Conservation (phyloP, 2,797 vertebrate species). For the Lagocephalus sceleratus region DNA sequence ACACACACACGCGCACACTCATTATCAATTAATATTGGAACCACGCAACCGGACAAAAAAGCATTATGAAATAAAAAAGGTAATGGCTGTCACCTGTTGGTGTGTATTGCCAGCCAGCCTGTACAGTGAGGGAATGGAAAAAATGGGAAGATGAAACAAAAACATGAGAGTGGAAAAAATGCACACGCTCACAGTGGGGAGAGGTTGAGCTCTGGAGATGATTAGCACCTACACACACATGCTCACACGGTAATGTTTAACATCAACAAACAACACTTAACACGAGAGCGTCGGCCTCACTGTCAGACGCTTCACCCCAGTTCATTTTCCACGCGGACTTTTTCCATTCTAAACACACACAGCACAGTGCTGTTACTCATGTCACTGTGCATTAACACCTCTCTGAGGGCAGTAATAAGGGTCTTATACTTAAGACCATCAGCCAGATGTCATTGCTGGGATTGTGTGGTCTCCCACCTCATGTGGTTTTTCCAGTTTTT, state of each 20-base stretch:
- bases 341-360: slow-evolving; percentile 22
- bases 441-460: slow-evolving; percentile 6
- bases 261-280: slow-evolving; percentile 57
- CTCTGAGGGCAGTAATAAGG: neutral
- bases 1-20: neutral
- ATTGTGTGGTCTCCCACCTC: slow-evolving; percentile 1
- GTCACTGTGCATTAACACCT: slow-evolving; percentile 24
- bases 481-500: no score
- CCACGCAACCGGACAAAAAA: neutral
- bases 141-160: slow-evolving; percentile 66
- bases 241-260: slow-evolving; percentile 50
- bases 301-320: slow-evolving; percentile 20
- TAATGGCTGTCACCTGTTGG: no score
- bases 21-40: neutral
- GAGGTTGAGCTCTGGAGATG: slow-evolving; percentile 47
- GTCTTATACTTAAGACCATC: neutral
- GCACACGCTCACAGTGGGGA: slow-evolving; percentile 16
- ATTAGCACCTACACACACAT: slow-evolving; percentile 48
- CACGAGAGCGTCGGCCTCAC: slow-evolving; percentile 33
- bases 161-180: slow-evolving; percentile 68
- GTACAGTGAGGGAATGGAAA: slow-evolving; percentile 65
- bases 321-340: slow-evolving; percentile 33
- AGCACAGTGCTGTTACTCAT: slow-evolving; percentile 5
- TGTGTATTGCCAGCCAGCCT: neutral
- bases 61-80: neutral